Base-by-base conservation (phyloP, 2,888 invertebrate genomes). In the Drosophila fungiperda region DNA sequence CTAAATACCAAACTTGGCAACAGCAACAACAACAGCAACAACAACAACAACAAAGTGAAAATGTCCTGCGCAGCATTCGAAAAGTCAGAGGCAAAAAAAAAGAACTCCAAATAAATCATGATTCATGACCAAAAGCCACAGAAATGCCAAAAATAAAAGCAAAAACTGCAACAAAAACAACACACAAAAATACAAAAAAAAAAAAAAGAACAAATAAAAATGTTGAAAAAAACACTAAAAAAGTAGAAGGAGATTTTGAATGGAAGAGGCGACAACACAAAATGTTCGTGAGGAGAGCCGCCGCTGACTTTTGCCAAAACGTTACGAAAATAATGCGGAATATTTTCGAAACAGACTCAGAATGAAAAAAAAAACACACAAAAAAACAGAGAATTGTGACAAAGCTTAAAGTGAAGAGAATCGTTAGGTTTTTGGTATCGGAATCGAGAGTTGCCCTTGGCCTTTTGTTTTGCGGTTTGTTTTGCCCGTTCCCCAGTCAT, bases 91-190 rank as follows among this genome's bases (percentile, higher is more conserved):
- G 60, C 48, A 42, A 67, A 69, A 60, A 45, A 54, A 78, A 74
- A 77, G 75, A 82, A 73, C 72, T 69, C 65, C 84, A 87, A 87
- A 87, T 89, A 87, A 87, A 87, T 87, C 87, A 87, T 87, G 89
- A 89, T 89, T 87, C 87, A 87, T 87, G 87, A 87, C 89, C 87
- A 81, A 86, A 87, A 88, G 86, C 87, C 82, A 84, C 87, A 82
- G 81, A 86, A 88, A 86, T 79, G 82, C 85, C 88, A 85, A 87
- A 86, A 85, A 86, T 83, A 85, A 88, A 87, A 88, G 78, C 86
- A 83, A 78, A 81, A 73, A 82, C 69, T 68, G 76, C 74, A 85
- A 67, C 73, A 76, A 79, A 26, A 26, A 26, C 74, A 85, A 67
- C 73, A 76, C 77, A 67, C 73, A 76, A 79, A 79, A 69, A 79